Conservation (phyloP, 2,888 invertebrate genomes). For the Stenoptilia bipunctidactyla region DNA sequence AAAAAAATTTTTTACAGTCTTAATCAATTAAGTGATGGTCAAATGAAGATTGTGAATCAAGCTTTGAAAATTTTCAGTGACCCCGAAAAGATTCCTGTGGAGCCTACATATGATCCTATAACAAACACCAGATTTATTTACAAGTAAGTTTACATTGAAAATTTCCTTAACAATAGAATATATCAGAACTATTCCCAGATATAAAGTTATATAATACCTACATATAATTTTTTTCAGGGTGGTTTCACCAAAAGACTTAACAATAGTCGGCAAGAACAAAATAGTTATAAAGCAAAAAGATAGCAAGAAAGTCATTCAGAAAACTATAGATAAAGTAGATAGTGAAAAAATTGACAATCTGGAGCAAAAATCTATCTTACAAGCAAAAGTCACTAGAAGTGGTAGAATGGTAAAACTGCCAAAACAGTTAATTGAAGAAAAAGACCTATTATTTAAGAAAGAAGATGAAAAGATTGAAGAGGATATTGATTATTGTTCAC, state of each 20-base stretch:
- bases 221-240: conserved; percentile 31
- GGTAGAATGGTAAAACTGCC: conserved; percentile 52
- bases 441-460: conserved; percentile 14
- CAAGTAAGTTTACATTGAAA: conserved; percentile 45
- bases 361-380: conserved; percentile 14
- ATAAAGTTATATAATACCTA: too few species aligned
- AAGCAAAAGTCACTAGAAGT: conserved; percentile 52
- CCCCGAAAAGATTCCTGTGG: conserved; percentile 37
- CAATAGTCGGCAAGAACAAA: conserved; percentile 49
- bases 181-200: too few species aligned
- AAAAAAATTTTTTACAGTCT: conserved; percentile 37
- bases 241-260: conserved; percentile 51
- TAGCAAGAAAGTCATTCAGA: conserved; percentile 9
- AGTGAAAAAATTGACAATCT: neutral
- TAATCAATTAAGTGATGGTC: conserved; percentile 46
- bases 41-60: conserved; percentile 56
- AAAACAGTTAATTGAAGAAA: conserved; percentile 38
- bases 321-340: conserved; percentile 1
- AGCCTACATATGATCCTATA: conserved; percentile 50
- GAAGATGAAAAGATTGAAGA: conserved; percentile 21
- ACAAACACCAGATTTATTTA: conserved; percentile 54
- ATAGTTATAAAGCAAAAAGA: conserved; percentile 25
- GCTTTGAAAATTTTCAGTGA: conserved; percentile 50
- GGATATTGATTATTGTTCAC: conserved; percentile 36
- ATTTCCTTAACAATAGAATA: too few species aligned